Percentiles rank a stretch among this genome's conserved stretches.
Conservation (phyloP, 2,888 invertebrate species). For the Cephus pulcher region DNA sequence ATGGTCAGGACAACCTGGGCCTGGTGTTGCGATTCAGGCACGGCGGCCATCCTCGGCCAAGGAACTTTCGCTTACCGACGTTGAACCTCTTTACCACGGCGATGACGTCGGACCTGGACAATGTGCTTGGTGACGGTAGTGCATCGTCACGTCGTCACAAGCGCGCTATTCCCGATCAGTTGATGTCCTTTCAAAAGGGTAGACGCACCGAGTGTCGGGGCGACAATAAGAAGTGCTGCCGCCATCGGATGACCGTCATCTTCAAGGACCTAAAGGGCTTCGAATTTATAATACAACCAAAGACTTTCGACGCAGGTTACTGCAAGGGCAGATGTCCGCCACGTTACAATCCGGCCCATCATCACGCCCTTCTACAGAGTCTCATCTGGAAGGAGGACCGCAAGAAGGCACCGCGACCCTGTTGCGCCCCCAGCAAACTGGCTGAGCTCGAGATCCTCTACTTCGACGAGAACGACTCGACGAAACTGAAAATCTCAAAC, state of each 20-base stretch:
- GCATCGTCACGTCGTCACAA: constrained; percentile 37
- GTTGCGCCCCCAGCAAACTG: constrained; percentile 78
- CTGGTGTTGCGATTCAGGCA: constrained; percentile 70
- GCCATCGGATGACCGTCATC: constrained; percentile 75
- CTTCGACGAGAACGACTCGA: constrained; percentile 73
- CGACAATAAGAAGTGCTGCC: constrained; percentile 72
- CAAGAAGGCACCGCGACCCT: constrained; percentile 71
- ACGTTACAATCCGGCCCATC: constrained; percentile 76
- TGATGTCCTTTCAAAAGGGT: constrained; percentile 62
- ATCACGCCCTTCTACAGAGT: constrained; percentile 78
- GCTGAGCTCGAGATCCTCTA: constrained; percentile 75
- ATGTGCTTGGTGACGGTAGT: constrained; percentile 48
- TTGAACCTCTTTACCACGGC: constrained; percentile 54
- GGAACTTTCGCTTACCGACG: constrained; percentile 59
- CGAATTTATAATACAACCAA: constrained; percentile 77
- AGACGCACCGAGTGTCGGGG: constrained; percentile 70
- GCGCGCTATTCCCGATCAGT: constrained; percentile 41
- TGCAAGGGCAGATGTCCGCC: constrained; percentile 79
- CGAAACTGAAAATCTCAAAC: constrained; percentile 74
- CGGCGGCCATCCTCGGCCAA: constrained; percentile 54
- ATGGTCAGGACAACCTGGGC: constrained; percentile 67
- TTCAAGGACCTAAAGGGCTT: constrained; percentile 76
- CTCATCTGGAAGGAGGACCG: constrained; percentile 74
- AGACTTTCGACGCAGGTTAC: constrained; percentile 77
- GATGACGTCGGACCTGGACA: constrained; percentile 14